Evolutionary conservation across 2,888 invertebrate species (phyloP).

Genomic region (Agrenia bidenticulata): DNA sequence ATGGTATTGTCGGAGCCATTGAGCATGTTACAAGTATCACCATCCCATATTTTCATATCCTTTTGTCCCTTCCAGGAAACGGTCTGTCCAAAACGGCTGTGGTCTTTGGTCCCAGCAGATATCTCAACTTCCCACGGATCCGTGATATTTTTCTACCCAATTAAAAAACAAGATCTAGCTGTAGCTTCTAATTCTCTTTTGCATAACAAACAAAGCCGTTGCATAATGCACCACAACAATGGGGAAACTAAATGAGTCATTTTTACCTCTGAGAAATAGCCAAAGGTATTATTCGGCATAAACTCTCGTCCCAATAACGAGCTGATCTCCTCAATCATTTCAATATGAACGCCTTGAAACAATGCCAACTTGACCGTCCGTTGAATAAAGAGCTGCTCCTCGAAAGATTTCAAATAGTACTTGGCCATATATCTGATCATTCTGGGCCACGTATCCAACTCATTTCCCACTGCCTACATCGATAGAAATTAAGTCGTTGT

Average conservation of each 20-base stretch:
- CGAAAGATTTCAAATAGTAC: slow-evolving; percentile 31
- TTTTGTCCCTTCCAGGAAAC: slow-evolving; percentile 34
- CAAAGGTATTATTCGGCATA: slow-evolving; percentile 40
- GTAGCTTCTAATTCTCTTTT: neutral
- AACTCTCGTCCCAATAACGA: slow-evolving; percentile 25
- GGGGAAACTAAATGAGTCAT: neutral
- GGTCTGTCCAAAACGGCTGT: slow-evolving; percentile 29
- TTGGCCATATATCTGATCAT: slow-evolving; percentile 35
- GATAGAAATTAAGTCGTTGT: slow-evolving; percentile 14
- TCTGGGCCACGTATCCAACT: slow-evolving; percentile 27
- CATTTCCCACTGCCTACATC: slow-evolving; percentile 36
- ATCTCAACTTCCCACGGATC: slow-evolving; percentile 29
- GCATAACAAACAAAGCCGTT: neutral
- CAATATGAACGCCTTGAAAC: slow-evolving; percentile 34
- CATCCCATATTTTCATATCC: slow-evolving; percentile 34
- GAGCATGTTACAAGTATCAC: slow-evolving; percentile 40
- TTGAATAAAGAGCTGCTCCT: slow-evolving; percentile 30
- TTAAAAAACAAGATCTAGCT: slow-evolving; percentile 11
- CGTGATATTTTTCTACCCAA: slow-evolving; percentile 32
- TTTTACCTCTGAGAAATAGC: slow-evolving; percentile 38
- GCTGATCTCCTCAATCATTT: slow-evolving; percentile 37
- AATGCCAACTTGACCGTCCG: slow-evolving; percentile 26
- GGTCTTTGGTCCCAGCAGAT: slow-evolving; percentile 35
- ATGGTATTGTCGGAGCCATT: slow-evolving; percentile 39
- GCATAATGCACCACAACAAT: too few relatives aligned